Conservation (phyloP, 2,797 vertebrate species). For the Orestias chungarensis region DNA sequence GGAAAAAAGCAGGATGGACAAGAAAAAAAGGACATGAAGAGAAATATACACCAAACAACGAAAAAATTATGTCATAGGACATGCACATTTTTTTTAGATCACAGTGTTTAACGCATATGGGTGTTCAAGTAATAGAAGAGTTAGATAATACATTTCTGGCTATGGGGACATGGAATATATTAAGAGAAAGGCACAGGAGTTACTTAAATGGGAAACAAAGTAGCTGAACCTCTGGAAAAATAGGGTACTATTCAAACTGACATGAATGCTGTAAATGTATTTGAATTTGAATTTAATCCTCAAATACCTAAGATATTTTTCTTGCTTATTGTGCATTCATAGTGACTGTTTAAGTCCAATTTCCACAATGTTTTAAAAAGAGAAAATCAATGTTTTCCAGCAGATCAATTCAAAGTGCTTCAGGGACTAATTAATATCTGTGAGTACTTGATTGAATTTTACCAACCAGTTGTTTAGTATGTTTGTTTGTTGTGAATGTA, state of each 20-base stretch:
- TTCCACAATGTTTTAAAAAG: constrained; percentile 9
- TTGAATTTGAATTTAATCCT: not conserved
- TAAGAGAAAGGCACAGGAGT: too few relatives aligned
- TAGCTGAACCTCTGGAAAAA: not conserved
- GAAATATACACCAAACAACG: not conserved
- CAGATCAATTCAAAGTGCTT: constrained; percentile 46
- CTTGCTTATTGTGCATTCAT: not conserved
- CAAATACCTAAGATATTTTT: not conserved
- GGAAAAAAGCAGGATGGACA: not conserved
- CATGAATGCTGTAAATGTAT: not conserved
- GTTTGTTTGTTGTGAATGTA: not conserved
- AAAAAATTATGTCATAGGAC: not conserved
- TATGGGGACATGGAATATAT: too few relatives aligned
- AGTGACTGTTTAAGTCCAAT: constrained; percentile 8
- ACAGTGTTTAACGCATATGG: not conserved
- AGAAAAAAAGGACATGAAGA: not conserved
- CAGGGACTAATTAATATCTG: constrained; percentile 36
- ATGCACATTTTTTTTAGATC: not conserved
- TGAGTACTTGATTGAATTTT: constrained; percentile 23
- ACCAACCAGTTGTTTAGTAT: constrained; percentile 8
- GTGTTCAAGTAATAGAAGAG: not conserved
- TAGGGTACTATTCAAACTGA: not conserved
- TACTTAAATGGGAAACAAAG: not conserved
- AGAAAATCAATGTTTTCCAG: constrained; percentile 49
- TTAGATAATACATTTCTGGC: too few relatives aligned